Conservation (phyloP, 2,113 vertebrate species). For the Gymnarchus niloticus region DNA sequence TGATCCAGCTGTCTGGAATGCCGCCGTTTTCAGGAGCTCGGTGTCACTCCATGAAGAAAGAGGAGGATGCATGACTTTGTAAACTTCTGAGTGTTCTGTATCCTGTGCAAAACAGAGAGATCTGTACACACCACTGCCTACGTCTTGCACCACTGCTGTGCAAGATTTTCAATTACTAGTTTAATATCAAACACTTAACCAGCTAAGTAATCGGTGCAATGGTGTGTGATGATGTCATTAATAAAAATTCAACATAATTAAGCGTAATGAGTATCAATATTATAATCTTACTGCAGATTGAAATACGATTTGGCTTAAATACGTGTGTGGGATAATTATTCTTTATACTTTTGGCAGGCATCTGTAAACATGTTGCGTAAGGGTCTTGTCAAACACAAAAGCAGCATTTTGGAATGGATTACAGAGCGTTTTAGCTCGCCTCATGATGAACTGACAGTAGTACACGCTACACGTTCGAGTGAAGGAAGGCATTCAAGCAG, state of each 20-base stretch:
- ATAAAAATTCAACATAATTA: conserved; percentile 17
- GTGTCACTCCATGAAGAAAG: not conserved
- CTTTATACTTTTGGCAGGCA: not conserved
- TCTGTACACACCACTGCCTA: not conserved
- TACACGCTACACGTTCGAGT: not conserved
- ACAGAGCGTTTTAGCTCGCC: not conserved
- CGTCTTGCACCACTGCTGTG: not conserved
- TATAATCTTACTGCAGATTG: not conserved
- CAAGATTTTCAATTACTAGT: not conserved
- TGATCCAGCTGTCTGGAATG: not conserved
- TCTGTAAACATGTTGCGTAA: not conserved
- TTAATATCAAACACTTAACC: conserved; percentile 12
- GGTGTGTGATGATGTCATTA: not conserved
- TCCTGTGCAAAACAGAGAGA: not conserved
- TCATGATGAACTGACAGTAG: not conserved
- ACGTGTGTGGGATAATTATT: not conserved
- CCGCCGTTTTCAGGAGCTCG: not conserved
- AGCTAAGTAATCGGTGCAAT: not conserved
- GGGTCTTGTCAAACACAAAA: not conserved
- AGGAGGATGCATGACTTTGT: not conserved
- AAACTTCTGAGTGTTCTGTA: not conserved
- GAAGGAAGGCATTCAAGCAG: not conserved
- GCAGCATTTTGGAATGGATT: conserved; percentile 2
- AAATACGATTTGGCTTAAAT: not conserved
- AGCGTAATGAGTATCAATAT: conserved; percentile 9